A percentile compares a stretch with the other conserved stretches of the same genome.
These are phyloP conservation scores for Mixornis gularis DNA, from an alignment of 2,113 vertebrate species.

Conservation along the genomic window DNA sequence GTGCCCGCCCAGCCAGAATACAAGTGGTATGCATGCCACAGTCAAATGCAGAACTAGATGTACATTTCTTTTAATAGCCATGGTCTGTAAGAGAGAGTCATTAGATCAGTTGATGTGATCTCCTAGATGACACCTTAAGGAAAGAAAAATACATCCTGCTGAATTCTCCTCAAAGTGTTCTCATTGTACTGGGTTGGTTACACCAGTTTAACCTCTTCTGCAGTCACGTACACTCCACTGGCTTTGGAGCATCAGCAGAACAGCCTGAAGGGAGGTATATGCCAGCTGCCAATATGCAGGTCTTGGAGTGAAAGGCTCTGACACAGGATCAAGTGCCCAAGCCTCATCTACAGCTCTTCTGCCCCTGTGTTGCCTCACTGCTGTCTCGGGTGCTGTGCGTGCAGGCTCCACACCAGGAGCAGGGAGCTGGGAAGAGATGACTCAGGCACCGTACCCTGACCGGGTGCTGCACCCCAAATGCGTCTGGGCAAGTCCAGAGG, in stretches of 20 bases:
- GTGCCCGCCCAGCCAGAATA: too few species aligned
- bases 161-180: neutral
- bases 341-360: neutral
- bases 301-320: neutral
- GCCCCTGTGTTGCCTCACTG: neutral
- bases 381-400: neutral
- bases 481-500: neutral
- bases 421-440: neutral
- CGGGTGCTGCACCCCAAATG: neutral
- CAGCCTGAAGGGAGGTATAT: neutral
- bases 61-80: neutral
- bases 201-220: constrained; percentile 5
- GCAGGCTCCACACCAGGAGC: neutral
- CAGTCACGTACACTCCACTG: neutral
- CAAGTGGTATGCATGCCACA: neutral
- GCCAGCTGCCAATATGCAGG: neutral
- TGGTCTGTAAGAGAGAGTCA: neutral
- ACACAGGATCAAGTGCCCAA: neutral
- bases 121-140: neutral
- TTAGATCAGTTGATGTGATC: neutral
- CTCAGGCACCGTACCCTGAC: neutral
- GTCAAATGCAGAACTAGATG: neutral
- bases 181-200: neutral
- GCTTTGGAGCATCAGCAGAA: neutral
- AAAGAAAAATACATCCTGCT: neutral